phyloP scores from a whole-genome alignment of 2,113 vertebrate genomes.

The Suricata suricatta region DNA sequence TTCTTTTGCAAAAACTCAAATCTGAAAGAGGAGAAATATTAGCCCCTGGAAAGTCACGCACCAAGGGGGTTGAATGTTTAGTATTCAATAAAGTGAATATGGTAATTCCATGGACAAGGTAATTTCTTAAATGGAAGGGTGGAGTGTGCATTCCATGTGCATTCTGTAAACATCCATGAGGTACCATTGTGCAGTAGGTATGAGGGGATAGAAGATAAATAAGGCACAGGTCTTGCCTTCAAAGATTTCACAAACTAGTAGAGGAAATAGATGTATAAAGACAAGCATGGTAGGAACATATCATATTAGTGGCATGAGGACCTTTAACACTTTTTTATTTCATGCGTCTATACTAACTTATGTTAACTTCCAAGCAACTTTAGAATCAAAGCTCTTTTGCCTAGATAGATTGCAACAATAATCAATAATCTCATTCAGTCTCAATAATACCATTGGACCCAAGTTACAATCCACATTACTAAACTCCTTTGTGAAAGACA shows the following conservation, averaged over 20 bases:
- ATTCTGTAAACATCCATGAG: background rate
- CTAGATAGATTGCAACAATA: background rate
- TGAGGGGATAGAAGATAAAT: background rate
- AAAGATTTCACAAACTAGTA: background rate
- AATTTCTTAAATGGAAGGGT: background rate
- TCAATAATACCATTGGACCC: background rate
- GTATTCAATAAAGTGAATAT: background rate
- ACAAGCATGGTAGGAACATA: background rate
- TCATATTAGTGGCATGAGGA: background rate
- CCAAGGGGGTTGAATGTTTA: background rate
- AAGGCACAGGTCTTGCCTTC: background rate
- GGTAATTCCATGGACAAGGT: background rate
- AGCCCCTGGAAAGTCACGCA: background rate
- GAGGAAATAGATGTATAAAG: background rate
- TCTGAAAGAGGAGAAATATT: background rate
- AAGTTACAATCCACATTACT: background rate
- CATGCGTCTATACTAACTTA: background rate
- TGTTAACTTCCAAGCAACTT: background rate
- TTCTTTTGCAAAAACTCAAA: background rate
- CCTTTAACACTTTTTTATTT: constrained; percentile 11
- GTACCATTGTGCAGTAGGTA: background rate
- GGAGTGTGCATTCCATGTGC: background rate
- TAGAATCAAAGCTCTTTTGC: background rate
- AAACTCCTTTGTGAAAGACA: background rate
- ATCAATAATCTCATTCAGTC: background rate